A percentile compares a stretch with the other conserved stretches of the same genome.
Evolutionary conservation across 2,113 vertebrate genomes (phyloP).

Genomic region (Peromyscus polionotus): DNA sequence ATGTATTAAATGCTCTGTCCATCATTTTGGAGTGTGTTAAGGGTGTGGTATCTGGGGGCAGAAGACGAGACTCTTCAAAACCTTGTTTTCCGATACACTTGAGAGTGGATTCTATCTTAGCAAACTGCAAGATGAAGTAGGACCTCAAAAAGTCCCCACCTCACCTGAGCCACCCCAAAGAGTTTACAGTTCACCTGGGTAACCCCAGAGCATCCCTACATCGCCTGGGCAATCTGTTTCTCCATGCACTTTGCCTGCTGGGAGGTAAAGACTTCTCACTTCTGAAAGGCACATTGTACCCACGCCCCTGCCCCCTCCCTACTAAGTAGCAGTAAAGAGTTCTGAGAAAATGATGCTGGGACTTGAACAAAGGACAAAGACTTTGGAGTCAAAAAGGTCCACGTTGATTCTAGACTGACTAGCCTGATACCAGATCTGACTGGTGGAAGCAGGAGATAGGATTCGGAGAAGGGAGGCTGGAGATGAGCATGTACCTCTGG

Average conservation of each 20-base stretch:
- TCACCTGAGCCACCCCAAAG: background rate
- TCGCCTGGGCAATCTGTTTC: background rate
- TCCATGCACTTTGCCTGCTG: background rate
- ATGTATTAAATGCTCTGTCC: slow-evolving; percentile 87
- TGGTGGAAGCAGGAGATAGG: background rate
- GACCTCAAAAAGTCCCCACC: accelerated
- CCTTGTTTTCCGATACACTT: background rate
- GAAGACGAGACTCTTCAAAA: background rate
- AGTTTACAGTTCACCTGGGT: background rate
- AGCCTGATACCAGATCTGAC: too few species aligned
- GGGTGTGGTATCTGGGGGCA: background rate
- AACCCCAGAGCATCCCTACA: background rate
- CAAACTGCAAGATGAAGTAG: background rate
- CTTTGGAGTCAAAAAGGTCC: background rate
- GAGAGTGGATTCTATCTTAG: background rate
- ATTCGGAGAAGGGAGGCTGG: background rate
- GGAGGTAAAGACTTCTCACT: background rate
- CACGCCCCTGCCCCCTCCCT: background rate
- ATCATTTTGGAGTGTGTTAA: slow-evolving; percentile 68
- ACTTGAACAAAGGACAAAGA: background rate
- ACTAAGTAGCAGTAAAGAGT: background rate
- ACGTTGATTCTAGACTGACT: background rate
- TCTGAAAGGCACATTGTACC: background rate
- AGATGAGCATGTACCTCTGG: background rate
- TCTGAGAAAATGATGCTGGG: too few species aligned